Evolutionary conservation across 2,797 vertebrate species (phyloP).

Genomic region (Poecilia velifera): DNA sequence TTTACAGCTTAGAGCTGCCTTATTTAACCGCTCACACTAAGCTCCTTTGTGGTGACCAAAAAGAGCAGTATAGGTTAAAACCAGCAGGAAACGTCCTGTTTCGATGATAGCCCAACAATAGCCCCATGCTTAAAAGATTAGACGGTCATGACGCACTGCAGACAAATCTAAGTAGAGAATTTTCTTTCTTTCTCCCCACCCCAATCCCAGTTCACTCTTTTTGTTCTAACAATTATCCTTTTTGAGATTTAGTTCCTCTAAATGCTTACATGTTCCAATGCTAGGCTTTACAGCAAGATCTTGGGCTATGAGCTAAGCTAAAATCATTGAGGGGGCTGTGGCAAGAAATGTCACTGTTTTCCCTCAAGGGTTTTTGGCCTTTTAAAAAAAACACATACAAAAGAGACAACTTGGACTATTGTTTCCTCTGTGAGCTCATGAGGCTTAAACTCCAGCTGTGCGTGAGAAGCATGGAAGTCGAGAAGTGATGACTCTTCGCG

Average conservation of each 20-base stretch:
- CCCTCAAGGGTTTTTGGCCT: slow-evolving; percentile 24
- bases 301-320: slow-evolving; percentile 31
- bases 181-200: slow-evolving; percentile 34
- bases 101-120: slow-evolving; percentile 62
- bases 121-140: slow-evolving; percentile 65
- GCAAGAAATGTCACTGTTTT: slow-evolving; percentile 63
- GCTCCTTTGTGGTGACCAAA: slow-evolving; percentile 64
- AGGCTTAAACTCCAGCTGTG: slow-evolving; percentile 41
- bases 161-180: slow-evolving; percentile 61
- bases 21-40: slow-evolving; percentile 69
- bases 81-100: slow-evolving; percentile 38
- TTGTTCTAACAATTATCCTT: slow-evolving; percentile 62
- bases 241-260: slow-evolving; percentile 42
- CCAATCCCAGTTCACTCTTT: slow-evolving; percentile 9
- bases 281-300: slow-evolving; percentile 33
- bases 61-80: slow-evolving; percentile 38
- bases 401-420: slow-evolving; percentile 41
- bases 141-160: slow-evolving; percentile 33
- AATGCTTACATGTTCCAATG: slow-evolving; percentile 45
- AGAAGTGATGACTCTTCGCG: slow-evolving; percentile 51
- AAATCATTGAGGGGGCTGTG: slow-evolving; percentile 51
- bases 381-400: slow-evolving; percentile 15
- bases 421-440: slow-evolving; percentile 41
- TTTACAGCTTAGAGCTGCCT: slow-evolving; percentile 64
- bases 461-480: slow-evolving; percentile 47